Evolutionary conservation across 2,797 vertebrate species (phyloP).

Genomic region (Microctenopoma steveboyesi): DNA sequence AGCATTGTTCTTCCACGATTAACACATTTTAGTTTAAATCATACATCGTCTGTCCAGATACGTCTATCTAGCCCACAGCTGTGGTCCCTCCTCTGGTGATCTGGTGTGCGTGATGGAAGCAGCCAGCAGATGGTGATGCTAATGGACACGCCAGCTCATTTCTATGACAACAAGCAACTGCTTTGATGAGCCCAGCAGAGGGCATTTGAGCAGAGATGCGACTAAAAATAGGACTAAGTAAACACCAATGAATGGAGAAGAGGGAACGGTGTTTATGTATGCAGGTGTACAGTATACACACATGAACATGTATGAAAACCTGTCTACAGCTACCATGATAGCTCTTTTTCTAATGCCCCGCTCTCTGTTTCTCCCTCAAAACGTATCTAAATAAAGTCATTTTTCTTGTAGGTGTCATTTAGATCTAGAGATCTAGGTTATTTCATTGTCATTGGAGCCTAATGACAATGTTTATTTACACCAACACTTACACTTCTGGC

Average conservation of each 20-base stretch:
- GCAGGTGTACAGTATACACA: neutral
- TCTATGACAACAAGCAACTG: conserved; percentile 75
- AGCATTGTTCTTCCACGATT: neutral
- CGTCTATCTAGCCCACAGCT: conserved; percentile 8
- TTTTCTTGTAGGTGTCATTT: no score
- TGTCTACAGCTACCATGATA: neutral
- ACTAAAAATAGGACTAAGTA: conserved; percentile 71
- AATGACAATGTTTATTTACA: no score
- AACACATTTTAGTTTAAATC: neutral
- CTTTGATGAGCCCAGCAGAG: conserved; percentile 63
- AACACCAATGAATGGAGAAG: conserved; percentile 35
- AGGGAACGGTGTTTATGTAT: neutral
- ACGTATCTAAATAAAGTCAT: neutral
- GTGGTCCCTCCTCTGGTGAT: conserved; percentile 1
- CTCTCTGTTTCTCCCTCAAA: neutral
- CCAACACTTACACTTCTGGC: no score
- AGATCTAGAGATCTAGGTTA: neutral
- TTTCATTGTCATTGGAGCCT: neutral
- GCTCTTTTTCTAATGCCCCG: neutral
- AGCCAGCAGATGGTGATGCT: conserved; percentile 33
- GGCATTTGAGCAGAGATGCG: conserved; percentile 39
- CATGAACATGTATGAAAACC: neutral
- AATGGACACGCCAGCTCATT: conserved; percentile 56
- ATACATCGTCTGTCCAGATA: conserved; percentile 1
- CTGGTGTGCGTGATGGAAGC: conserved; percentile 17